These are phyloP conservation scores for Choristoneura rosaceana DNA, from an alignment of 2,888 invertebrate species.

Conservation along the genomic window DNA sequence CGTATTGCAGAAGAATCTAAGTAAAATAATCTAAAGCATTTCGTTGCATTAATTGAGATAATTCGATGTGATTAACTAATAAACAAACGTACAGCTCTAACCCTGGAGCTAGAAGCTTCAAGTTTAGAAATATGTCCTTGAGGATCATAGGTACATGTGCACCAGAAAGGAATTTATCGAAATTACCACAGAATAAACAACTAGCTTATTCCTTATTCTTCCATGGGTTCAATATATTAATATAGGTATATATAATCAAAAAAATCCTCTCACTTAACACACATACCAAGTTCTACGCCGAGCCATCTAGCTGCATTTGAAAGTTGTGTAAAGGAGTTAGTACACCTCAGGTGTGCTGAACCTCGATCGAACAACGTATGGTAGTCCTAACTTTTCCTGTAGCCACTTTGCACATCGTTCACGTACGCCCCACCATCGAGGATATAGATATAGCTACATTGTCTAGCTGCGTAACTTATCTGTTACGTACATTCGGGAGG, in stretches of 20 bases:
- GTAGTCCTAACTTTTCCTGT: conserved; percentile 50
- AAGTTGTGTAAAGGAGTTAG: conserved; percentile 52
- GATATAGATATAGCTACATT: conserved; percentile 18
- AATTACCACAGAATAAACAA: too few species aligned
- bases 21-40: too few species aligned
- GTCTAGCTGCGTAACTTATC: conserved; percentile 21
- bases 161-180: too few species aligned
- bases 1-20: too few species aligned
- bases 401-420: conserved; percentile 37
- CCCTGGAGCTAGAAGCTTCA: too few species aligned
- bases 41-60: too few species aligned
- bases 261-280: not conserved
- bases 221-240: too few species aligned
- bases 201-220: too few species aligned
- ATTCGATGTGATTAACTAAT: too few species aligned
- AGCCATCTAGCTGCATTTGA: conserved; percentile 53
- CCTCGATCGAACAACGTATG: conserved; percentile 29
- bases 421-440: conserved; percentile 21
- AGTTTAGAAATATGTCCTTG: too few species aligned
- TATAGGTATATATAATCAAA: not conserved
- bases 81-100: too few species aligned
- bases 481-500: conserved; percentile 4
- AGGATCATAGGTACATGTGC: too few species aligned
- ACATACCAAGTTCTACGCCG: not conserved
- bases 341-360: conserved; percentile 33